These are phyloP conservation scores for Struthidea cinerea DNA, from an alignment of 2,113 vertebrate genomes.

Conservation along the genomic window DNA sequence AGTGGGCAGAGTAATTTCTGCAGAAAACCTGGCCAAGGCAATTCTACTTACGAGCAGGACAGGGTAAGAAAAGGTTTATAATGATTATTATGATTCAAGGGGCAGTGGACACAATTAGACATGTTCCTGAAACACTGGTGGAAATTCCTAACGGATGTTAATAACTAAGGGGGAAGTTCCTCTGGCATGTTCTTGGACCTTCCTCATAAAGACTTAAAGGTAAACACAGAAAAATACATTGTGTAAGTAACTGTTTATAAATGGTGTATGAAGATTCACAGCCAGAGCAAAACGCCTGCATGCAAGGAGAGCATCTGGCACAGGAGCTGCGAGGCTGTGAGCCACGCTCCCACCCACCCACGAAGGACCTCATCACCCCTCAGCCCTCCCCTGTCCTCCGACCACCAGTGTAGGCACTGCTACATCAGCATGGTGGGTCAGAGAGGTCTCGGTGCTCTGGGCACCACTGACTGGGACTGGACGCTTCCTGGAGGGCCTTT, in stretches of 20 bases:
- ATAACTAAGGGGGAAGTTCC: not conserved
- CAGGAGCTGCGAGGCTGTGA: not conserved
- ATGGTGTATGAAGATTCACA: not conserved
- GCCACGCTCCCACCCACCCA: not conserved
- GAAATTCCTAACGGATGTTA: not conserved
- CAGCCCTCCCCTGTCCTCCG: not conserved
- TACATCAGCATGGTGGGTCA: not conserved
- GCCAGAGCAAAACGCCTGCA: not conserved
- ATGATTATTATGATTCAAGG: not conserved
- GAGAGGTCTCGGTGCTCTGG: not conserved
- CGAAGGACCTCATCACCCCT: not conserved
- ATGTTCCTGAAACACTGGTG: not conserved
- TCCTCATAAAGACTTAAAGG: not conserved
- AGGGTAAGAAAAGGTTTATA: not conserved
- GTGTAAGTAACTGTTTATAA: not conserved
- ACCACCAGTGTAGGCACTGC: not conserved
- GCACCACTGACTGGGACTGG: not conserved
- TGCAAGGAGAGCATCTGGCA: fast-evolving
- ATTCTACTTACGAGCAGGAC: not conserved
- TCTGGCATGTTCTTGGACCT: not conserved
- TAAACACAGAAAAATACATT: conserved; percentile 10
- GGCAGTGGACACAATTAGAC: not conserved
- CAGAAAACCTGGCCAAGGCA: not conserved
- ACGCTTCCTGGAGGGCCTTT: not conserved
- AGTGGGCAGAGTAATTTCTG: not conserved